Evolutionary conservation across 1,140 invertebrate genomes (phyloP).

Genomic region (Drosophila santomea): DNA sequence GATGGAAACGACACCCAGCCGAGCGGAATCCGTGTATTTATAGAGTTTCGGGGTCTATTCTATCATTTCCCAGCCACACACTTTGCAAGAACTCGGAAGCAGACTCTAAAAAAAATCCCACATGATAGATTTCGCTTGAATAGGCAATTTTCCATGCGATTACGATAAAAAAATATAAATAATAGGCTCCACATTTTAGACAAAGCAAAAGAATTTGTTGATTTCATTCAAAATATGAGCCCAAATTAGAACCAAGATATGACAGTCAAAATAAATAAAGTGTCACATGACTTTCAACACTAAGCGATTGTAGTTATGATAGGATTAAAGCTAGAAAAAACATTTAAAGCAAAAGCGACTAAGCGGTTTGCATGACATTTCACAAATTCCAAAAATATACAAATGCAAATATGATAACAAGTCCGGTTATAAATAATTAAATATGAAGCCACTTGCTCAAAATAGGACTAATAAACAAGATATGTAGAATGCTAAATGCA

Average conservation of each 20-base stretch:
- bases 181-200: too few species aligned
- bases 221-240: neutral
- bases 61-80: conserved; percentile 7
- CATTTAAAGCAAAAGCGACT: neutral
- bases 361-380: neutral
- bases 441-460: neutral
- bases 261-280: neutral
- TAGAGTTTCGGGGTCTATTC: conserved; percentile 8
- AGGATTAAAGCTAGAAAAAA: neutral
- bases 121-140: conserved; percentile 10
- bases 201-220: too few species aligned
- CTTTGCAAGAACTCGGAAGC: conserved; percentile 19
- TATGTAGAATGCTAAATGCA: neutral
- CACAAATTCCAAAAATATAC: neutral
- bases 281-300: neutral
- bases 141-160: neutral
- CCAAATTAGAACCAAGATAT: neutral
- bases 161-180: too few species aligned
- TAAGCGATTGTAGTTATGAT: too few species aligned
- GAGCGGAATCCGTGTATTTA: conserved; percentile 39
- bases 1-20: conserved; percentile 27
- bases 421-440: neutral
- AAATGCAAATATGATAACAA: neutral
- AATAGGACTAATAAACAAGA: too few species aligned
- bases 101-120: neutral